Percentiles rank a stretch among this genome's conserved stretches.
These are phyloP conservation scores for Lordiphosa fenestrarum DNA, from an alignment of 2,888 invertebrate genomes.

Conservation along the genomic window DNA sequence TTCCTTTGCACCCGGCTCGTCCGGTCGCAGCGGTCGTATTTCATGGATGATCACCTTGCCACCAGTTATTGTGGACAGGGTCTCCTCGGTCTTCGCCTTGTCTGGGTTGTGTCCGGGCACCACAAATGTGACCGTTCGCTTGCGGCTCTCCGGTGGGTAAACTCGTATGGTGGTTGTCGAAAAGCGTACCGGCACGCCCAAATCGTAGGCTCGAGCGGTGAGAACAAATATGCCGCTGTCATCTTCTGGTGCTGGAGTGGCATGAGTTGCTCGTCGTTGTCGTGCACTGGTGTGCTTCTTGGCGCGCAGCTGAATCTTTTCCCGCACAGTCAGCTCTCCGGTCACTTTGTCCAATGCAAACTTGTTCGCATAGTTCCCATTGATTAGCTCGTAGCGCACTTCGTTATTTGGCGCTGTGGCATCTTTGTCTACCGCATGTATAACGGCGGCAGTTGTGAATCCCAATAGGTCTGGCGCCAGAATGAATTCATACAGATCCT, in stretches of 20 bases:
- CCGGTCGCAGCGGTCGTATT: slow-evolving; percentile 85
- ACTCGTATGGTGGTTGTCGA: slow-evolving; percentile 88
- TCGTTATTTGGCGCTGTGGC: slow-evolving; percentile 92
- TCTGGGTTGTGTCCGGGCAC: slow-evolving; percentile 89
- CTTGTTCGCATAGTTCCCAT: slow-evolving; percentile 88
- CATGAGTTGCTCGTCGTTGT: slow-evolving; percentile 38
- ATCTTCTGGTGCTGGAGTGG: slow-evolving; percentile 15
- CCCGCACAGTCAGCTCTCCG: slow-evolving; percentile 86
- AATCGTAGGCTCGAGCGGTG: slow-evolving; percentile 90
- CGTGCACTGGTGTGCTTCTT: slow-evolving; percentile 74
- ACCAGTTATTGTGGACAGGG: slow-evolving; percentile 89
- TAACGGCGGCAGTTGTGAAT: slow-evolving; percentile 88
- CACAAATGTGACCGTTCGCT: slow-evolving; percentile 89
- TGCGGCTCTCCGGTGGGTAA: slow-evolving; percentile 88
- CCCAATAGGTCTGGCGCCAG: slow-evolving; percentile 87
- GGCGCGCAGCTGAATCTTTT: slow-evolving; percentile 78
- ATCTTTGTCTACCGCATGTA: slow-evolving; percentile 92
- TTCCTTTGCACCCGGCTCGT: slow-evolving; percentile 83
- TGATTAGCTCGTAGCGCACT: slow-evolving; percentile 90
- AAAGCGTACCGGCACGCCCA: slow-evolving; percentile 89
- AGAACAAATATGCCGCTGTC: slow-evolving; percentile 82
- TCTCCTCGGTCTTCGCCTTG: slow-evolving; percentile 86
- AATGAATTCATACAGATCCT: slow-evolving; percentile 89
- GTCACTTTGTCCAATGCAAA: slow-evolving; percentile 88
- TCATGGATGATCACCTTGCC: slow-evolving; percentile 89